Conservation (phyloP, 2,113 vertebrate genomes). For the Aythya baeri region DNA sequence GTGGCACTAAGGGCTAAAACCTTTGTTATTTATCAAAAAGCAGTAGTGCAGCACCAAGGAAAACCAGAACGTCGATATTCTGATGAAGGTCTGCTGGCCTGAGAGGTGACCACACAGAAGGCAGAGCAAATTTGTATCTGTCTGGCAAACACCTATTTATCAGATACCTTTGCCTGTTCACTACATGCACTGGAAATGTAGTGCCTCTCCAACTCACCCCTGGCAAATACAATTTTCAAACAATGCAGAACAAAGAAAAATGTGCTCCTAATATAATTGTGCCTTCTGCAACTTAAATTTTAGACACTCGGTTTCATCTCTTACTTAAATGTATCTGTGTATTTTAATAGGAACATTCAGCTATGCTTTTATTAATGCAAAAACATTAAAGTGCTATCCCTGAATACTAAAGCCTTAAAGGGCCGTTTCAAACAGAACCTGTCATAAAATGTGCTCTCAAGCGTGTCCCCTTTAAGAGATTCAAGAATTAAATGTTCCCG, state of each 20-base stretch:
- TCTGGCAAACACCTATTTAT: background rate
- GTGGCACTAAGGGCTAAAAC: background rate
- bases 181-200: background rate
- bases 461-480: constrained; percentile 89
- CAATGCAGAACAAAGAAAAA: constrained; percentile 70
- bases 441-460: constrained; percentile 87
- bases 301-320: constrained; percentile 77
- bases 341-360: constrained; percentile 84
- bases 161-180: background rate
- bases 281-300: constrained; percentile 77
- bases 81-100: background rate
- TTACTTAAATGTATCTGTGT: constrained; percentile 86
- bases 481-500: constrained; percentile 88
- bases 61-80: background rate
- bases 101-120: background rate
- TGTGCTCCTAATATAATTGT: constrained; percentile 72
- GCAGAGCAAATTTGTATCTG: background rate
- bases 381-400: constrained; percentile 83
- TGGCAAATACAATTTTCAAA: constrained; percentile 36
- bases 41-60: background rate
- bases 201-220: constrained; percentile 9
- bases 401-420: constrained; percentile 84
- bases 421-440: constrained; percentile 83
- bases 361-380: constrained; percentile 85
- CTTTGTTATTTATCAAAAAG: constrained; percentile 20